Evolutionary conservation across 2,113 vertebrate genomes (phyloP), one percentile per base, ranked within the genome.

Genomic region (Mesoclemmys tuberculata): DNA sequence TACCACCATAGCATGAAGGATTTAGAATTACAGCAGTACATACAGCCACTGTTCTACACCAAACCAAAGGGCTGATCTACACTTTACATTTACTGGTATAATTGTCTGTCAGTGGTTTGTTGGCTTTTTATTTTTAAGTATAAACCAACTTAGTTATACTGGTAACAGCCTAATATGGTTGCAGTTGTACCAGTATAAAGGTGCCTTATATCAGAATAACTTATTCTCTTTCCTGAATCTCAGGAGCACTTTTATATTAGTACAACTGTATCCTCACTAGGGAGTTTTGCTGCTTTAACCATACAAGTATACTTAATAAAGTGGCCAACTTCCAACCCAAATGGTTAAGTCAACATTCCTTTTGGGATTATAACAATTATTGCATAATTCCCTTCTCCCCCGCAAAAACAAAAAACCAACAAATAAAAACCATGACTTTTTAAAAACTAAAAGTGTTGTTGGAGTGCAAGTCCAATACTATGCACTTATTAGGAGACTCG

Each of bases 321-420:
- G 48, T 68, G 54, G 92, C 90, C 93, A 92, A 80, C 80, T 84
- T 88, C 88, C 96, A 94, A 94, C 61, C 83, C 87, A 68, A 31
- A 87, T 85, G 95, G 21, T 81, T 88, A 75, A 5, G 48, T 91
- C 44, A 82, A 1, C 1, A 13, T 80, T 90, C 80, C 80, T 94
- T 96, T 84, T 0, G 1, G 88, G 90, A 51, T 1, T 2, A 84
- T 91, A 93, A 56, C 90, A 74, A 78, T 96, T 94, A 2, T 0
- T 94, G 58, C 85, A 56, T n/a, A 2, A 13, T 84, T 78, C 31
- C 86, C n/a, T n/a, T n/a, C n/a, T n/a, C n/a, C n/a, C n/a, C n/a
- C n/a, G n/a, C n/a, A n/a, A n/a, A n/a, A n/a, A n/a, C n/a, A n/a
- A n/a, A n/a, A n/a, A n/a, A n/a, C n/a, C n/a, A n/a, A n/a, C n/a